Percentiles rank a stretch among this genome's conserved stretches.
Conservation (phyloP, 2,113 vertebrate genomes). For the Nettapus auritus region DNA sequence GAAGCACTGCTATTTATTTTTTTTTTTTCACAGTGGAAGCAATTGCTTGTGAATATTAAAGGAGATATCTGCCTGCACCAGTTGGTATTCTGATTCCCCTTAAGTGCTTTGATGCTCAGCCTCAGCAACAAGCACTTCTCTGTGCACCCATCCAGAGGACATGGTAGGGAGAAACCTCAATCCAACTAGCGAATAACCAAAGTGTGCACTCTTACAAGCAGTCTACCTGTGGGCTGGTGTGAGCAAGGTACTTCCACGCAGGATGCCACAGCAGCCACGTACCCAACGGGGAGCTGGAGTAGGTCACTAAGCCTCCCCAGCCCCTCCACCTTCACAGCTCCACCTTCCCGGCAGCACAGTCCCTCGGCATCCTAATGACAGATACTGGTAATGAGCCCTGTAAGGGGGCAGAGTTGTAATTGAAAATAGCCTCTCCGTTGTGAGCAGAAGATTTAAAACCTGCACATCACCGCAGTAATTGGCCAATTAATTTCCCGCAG, state of each 20-base stretch:
- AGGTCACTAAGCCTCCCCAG: not conserved
- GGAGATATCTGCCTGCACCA: not conserved
- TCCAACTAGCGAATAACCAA: fast-evolving
- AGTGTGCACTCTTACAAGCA: fast-evolving
- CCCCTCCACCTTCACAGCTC: fast-evolving
- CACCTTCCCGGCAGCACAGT: fast-evolving
- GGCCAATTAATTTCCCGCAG: not conserved
- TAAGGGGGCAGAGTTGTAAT: not conserved
- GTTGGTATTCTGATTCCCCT: not conserved
- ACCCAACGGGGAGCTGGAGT: not conserved
- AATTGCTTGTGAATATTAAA: not conserved
- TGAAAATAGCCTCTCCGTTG: not conserved
- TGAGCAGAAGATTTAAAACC: not conserved
- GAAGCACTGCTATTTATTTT: not conserved
- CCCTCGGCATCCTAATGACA: not conserved
- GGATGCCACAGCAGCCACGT: not conserved
- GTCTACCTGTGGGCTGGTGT: fast-evolving
- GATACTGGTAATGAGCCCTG: not conserved
- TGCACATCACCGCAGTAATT: not conserved
- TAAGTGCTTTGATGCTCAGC: not conserved
- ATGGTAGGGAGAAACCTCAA: not conserved
- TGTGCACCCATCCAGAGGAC: not conserved
- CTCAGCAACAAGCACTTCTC: not conserved
- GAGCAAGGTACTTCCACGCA: not conserved
- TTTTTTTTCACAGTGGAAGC: not conserved